Percentiles rank a stretch among this genome's conserved stretches.
Conservation (phyloP, 2,888 invertebrate species). For the Cosmia trapezina region DNA sequence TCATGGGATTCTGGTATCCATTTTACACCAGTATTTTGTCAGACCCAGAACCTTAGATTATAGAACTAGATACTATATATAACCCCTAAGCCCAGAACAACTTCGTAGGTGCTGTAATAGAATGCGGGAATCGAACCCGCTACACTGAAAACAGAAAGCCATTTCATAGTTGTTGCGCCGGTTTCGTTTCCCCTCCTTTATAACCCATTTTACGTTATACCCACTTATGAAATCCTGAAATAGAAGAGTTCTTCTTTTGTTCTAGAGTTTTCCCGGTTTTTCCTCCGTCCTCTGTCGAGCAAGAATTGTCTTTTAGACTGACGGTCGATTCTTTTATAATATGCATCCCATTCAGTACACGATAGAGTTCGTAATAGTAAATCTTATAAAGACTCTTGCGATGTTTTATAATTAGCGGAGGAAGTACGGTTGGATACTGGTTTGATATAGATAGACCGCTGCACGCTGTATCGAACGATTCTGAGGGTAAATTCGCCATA, state of each 20-base stretch:
- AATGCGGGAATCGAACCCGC: constrained; percentile 9
- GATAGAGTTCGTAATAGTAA: constrained; percentile 3
- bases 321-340: background rate
- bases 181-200: background rate
- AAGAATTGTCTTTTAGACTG: constrained; percentile 5
- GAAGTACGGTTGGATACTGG: constrained; percentile 11
- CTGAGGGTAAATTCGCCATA: constrained; percentile 20
- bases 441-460: constrained; percentile 35
- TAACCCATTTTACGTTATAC: background rate
- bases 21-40: background rate
- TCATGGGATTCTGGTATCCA: too few species aligned
- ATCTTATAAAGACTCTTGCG: background rate
- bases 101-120: background rate
- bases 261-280: constrained; percentile 28
- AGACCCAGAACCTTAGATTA: background rate
- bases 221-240: constrained; percentile 18
- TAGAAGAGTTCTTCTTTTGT: constrained; percentile 21
- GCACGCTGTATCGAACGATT: constrained; percentile 48
- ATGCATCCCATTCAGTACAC: rapidly evolving
- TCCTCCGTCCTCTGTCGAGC: background rate
- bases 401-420: constrained; percentile 5
- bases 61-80: background rate
- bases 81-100: background rate
- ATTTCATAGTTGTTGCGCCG: background rate
- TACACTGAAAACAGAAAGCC: background rate